Base-by-base conservation (phyloP, 2,888 invertebrate species). In the Cheilosia vernalis region DNA sequence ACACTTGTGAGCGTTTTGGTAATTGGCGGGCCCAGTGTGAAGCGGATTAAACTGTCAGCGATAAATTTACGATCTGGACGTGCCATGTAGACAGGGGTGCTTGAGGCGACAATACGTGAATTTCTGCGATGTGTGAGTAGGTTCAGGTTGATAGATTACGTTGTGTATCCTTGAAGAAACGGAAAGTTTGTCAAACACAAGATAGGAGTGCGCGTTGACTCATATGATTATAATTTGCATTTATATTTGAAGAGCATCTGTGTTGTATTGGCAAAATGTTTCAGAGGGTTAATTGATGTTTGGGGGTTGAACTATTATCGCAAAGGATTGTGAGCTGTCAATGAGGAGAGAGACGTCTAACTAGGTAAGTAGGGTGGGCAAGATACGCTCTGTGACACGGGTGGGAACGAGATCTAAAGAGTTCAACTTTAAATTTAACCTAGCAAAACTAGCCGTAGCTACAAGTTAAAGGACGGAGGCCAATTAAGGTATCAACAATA, bases 201-300 rank as follows among this genome's bases (percentile, higher is more conserved):
- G 37, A 40, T 42, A 53, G 0, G 37, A 37, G 37, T 37, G 27
- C 4, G 2, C 21, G 21, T 1, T 15, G 17, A 33, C 13, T 27
- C 58, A 64, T 30, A 30, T 76, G 81, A 82, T 60, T 44, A 30
- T 15, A 66, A 77, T 82, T 82, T 77, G 55, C 72, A 82, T 82
- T 15, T 55, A 30, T 56, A 74, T 64, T 73, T 63, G 9, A 21
- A 56, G 2, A 49, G 63, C 63, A 63, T 55, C 56, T 64, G 67
- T 19, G 15, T 21, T 33, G 13, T 17, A 24, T 17, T 15, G 4
- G 40, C 9, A 19, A 5, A 19, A 17, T 7, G 51, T 42, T 2
- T n/a, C 9, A 24, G 33, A 7, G 37, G 64, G n/a, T 64, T 64
- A 27, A 37, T 21, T 17, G 15, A n/a, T 33, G 19, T 17, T 42